Conservation (phyloP, 1,140 invertebrate species). For the Batillaria attramentaria region DNA sequence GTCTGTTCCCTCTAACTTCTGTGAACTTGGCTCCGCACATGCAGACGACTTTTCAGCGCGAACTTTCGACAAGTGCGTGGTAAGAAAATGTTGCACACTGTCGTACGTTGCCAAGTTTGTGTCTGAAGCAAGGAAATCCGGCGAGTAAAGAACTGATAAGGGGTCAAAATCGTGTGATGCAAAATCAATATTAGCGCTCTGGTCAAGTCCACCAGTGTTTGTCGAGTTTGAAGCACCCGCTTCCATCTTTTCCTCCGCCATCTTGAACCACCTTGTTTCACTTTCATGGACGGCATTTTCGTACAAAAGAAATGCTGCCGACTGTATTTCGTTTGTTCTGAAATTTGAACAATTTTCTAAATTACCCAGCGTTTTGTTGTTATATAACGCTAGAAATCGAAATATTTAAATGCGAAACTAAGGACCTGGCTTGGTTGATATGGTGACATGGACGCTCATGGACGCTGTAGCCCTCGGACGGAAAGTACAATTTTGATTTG, state of each 20-base stretch:
- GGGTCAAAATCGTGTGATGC: slow-evolving; percentile 17
- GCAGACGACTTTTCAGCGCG: not conserved
- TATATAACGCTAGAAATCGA: too few relatives aligned
- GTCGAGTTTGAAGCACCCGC: slow-evolving; percentile 3
- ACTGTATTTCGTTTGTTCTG: not conserved
- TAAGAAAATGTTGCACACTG: slow-evolving; percentile 8
- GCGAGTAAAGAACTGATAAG: slow-evolving; percentile 7
- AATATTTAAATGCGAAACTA: slow-evolving; percentile 7
- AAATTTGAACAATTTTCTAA: slow-evolving; percentile 1
- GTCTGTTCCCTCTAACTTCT: too few relatives aligned
- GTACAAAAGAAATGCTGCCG: not conserved
- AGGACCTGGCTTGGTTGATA: not conserved
- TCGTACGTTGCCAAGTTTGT: slow-evolving; percentile 9
- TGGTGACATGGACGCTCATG: slow-evolving; percentile 16
- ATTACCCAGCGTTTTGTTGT: too few relatives aligned
- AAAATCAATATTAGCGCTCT: not conserved
- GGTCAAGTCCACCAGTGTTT: not conserved
- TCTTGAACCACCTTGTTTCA: not conserved
- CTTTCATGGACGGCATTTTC: not conserved
- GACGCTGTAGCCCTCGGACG: not conserved
- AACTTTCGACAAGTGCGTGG: not conserved
- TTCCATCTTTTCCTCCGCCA: slow-evolving; percentile 8
- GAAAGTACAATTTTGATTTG: not conserved
- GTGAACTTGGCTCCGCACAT: too few relatives aligned
- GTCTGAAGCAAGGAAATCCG: not conserved